phyloP scores from a whole-genome alignment of 2,888 invertebrate species.

The Ornithoptera alexandrae region DNA sequence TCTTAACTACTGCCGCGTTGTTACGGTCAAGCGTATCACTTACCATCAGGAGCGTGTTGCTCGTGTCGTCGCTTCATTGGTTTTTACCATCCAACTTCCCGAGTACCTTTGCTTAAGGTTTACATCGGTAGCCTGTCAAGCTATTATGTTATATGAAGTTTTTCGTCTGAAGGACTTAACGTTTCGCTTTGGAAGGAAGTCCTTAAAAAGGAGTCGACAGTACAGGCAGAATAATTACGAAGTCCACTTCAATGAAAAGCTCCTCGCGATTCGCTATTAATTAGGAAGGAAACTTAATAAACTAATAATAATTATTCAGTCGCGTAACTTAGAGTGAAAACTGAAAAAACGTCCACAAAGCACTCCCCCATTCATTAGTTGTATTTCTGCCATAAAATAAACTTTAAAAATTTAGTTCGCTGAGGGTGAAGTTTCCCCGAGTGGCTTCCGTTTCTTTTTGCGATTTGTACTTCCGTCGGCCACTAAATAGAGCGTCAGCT shows the following conservation, averaged over 20 bases:
- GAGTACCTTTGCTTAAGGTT: too few species aligned
- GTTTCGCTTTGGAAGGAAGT: too few species aligned
- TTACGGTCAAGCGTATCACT: too few species aligned
- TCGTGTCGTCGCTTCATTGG: too few species aligned
- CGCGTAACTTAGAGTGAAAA: slow-evolving; percentile 11
- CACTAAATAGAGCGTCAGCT: slow-evolving; percentile 26
- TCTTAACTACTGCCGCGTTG: too few species aligned
- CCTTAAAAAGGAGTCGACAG: too few species aligned
- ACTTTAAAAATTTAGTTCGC: slow-evolving; percentile 11
- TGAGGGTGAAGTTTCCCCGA: slow-evolving; percentile 15
- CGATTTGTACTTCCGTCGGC: slow-evolving; percentile 19
- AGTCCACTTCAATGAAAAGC: background rate
- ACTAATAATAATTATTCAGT: background rate
- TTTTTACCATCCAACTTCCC: too few species aligned
- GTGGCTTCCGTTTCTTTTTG: slow-evolving; percentile 19
- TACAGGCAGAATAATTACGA: background rate
- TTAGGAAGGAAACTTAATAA: background rate
- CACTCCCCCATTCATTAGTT: slow-evolving; percentile 15
- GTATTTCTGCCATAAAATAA: slow-evolving; percentile 27
- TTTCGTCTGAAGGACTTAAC: too few species aligned
- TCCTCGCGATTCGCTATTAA: background rate
- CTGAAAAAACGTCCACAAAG: slow-evolving; percentile 12
- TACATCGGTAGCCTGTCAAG: too few species aligned
- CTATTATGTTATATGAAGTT: too few species aligned
- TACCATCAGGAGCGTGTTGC: too few species aligned